Percentiles rank a stretch among this genome's conserved stretches.
Evolutionary conservation across 2,797 vertebrate genomes (phyloP).

Genomic region (Cirrhinus mrigala): DNA sequence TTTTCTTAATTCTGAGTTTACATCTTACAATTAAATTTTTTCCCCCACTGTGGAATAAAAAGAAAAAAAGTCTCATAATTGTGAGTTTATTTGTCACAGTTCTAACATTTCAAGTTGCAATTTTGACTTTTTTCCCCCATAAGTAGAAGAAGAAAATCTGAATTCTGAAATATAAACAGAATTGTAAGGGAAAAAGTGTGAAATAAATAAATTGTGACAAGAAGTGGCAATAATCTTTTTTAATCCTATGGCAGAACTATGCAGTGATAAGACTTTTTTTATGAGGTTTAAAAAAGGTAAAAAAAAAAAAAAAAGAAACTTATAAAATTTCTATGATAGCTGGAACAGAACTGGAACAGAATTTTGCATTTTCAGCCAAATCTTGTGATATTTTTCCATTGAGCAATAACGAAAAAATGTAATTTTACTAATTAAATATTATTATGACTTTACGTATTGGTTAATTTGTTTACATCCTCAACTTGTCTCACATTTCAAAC

Average conservation of each 20-base stretch:
- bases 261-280: not conserved
- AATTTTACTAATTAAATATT: not conserved
- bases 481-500: not conserved
- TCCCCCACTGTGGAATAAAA: too few species aligned
- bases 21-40: not conserved
- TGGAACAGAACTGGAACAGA: not conserved
- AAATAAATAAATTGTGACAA: too few species aligned
- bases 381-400: not conserved
- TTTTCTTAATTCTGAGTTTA: not conserved
- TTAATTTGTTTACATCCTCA: not conserved
- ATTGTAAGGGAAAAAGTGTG: not conserved
- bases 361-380: not conserved
- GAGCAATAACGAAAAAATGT: not conserved
- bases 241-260: not conserved
- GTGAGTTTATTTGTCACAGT: not conserved
- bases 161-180: not conserved
- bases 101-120: not conserved
- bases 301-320: not conserved
- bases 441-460: not conserved
- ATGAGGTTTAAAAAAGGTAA: not conserved
- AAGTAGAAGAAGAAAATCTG: not conserved
- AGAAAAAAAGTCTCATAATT: not conserved
- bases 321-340: not conserved
- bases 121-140: not conserved
- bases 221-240: too few species aligned